These are phyloP conservation scores for Papilio protenor DNA, from an alignment of 2,888 invertebrate genomes.

Conservation along the genomic window DNA sequence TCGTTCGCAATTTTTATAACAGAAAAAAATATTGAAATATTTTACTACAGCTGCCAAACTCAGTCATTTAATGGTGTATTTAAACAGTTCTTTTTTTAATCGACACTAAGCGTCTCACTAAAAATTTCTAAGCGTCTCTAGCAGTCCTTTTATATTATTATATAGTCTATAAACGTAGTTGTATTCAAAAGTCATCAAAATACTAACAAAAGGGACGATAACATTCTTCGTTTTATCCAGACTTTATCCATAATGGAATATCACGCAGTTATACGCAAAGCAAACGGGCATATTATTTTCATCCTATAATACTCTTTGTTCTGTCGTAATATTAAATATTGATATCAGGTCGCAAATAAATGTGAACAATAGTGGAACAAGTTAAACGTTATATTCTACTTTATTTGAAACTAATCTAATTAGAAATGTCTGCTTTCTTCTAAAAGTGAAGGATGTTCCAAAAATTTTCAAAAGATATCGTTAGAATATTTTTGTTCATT, in stretches of 20 bases:
- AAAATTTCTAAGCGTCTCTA: not conserved
- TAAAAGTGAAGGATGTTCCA: too few species aligned
- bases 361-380: not conserved
- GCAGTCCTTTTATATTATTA: not conserved
- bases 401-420: not conserved
- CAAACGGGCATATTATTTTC: not conserved
- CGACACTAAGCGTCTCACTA: not conserved
- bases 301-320: not conserved
- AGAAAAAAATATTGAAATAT: not conserved
- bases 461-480: too few species aligned
- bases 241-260: not conserved
- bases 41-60: not conserved
- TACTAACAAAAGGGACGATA: slow-evolving; percentile 8
- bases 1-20: not conserved
- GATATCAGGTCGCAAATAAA: not conserved
- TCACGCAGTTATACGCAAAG: not conserved
- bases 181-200: not conserved
- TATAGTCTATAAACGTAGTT: not conserved
- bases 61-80: too few species aligned
- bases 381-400: not conserved
- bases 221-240: not conserved
- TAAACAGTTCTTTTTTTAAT: not conserved
- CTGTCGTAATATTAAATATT: not conserved
- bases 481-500: too few species aligned
- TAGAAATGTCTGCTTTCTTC: too few species aligned